These are phyloP conservation scores for Caenorhabditis afra DNA, from an alignment of 2,888 invertebrate genomes.

Conservation along the genomic window DNA sequence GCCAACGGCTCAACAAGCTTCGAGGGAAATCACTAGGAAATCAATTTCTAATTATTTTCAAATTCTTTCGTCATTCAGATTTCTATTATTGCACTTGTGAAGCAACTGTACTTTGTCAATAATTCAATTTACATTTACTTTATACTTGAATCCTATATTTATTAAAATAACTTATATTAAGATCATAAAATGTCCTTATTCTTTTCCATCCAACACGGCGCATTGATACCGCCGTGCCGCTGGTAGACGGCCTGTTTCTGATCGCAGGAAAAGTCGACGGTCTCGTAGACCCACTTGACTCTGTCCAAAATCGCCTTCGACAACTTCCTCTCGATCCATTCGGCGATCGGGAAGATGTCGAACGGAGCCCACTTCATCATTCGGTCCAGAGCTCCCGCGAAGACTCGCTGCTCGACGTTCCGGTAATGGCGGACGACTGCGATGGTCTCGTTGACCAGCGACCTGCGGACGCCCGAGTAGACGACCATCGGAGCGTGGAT, in stretches of 20 bases:
- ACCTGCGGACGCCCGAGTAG: constrained; percentile 22
- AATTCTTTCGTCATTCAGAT: too few relatives aligned
- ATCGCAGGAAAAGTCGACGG: constrained; percentile 12
- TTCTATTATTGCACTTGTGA: too few relatives aligned
- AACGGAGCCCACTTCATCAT: constrained; percentile 41
- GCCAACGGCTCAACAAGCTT: too few relatives aligned
- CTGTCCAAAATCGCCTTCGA: constrained; percentile 18
- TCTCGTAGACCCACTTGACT: constrained; percentile 35
- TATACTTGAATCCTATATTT: too few relatives aligned
- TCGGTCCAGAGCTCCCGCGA: constrained; percentile 26
- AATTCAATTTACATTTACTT: too few relatives aligned
- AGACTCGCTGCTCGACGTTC: constrained; percentile 37
- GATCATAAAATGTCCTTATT: too few relatives aligned
- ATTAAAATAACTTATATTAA: too few relatives aligned
- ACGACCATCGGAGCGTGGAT: constrained; percentile 31
- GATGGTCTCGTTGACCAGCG: constrained; percentile 32
- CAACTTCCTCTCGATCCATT: constrained; percentile 29
- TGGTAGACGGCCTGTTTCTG: constrained; percentile 26
- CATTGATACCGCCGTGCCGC: constrained; percentile 23
- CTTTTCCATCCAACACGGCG: constrained; percentile 33
- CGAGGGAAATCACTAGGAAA: too few relatives aligned
- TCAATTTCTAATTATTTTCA: too few relatives aligned
- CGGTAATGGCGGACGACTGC: constrained; percentile 45
- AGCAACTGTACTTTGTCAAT: too few relatives aligned
- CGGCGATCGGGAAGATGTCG: constrained; percentile 11